phyloP scores from a whole-genome alignment of 2,797 vertebrate genomes.

The Thamnophis elegans region DNA sequence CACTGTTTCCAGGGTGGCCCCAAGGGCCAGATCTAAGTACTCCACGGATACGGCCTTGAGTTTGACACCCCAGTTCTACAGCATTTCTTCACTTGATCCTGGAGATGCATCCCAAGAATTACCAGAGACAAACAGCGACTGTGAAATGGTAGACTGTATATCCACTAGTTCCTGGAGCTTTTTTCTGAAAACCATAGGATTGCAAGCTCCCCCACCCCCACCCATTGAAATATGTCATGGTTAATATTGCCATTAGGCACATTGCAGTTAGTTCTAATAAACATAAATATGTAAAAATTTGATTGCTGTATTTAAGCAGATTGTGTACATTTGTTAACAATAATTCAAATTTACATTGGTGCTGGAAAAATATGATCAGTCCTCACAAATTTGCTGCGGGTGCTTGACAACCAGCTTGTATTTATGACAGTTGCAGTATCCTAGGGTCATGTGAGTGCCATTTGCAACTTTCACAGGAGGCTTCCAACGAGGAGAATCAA shows the following conservation, averaged over 20 bases:
- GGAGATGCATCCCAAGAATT: neutral
- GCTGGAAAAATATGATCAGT: neutral
- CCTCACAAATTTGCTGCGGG: neutral
- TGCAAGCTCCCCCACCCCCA: too few species aligned
- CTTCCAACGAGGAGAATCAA: neutral
- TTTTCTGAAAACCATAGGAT: neutral
- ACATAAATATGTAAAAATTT: neutral
- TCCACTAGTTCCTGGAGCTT: neutral
- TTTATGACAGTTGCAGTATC: neutral
- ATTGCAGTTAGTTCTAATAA: neutral
- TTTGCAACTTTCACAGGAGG: neutral
- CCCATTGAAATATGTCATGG: neutral
- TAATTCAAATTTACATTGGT: neutral
- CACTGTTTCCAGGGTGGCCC: too few species aligned
- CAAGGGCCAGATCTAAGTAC: too few species aligned
- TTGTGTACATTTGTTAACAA: too few species aligned
- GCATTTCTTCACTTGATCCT: neutral
- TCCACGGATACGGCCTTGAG: too few species aligned
- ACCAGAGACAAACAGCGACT: neutral
- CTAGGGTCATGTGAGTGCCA: neutral
- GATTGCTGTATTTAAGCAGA: neutral
- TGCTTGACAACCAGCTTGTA: neutral
- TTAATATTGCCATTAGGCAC: neutral
- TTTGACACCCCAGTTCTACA: too few species aligned
- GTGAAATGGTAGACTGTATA: neutral